A percentile compares a stretch with the other conserved stretches of the same genome.
Evolutionary conservation across 53 echinoderm and acorn worm genomes (phyloP).

Genomic region (Arbacia lixula): DNA sequence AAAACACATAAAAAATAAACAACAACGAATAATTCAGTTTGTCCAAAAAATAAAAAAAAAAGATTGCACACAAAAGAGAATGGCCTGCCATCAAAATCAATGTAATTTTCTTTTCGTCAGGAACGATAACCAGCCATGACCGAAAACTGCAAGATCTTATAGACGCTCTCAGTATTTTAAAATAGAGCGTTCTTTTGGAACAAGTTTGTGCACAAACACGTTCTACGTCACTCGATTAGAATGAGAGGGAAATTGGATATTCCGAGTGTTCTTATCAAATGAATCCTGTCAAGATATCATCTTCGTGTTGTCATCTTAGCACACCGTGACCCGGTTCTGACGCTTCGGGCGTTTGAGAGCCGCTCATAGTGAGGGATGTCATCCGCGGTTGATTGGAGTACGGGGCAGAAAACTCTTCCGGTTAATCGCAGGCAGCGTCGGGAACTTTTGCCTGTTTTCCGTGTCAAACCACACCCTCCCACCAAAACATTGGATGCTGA

Average conservation of each 20-base stretch:
- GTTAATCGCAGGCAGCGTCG: neutral
- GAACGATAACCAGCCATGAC: neutral
- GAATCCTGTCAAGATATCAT: slow-evolving; percentile 8
- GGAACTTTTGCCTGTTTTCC: neutral
- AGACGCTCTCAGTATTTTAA: neutral
- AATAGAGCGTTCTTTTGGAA: neutral
- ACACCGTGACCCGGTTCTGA: neutral
- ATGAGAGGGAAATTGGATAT: neutral
- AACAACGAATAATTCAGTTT: too few relatives aligned
- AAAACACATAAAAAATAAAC: too few relatives aligned
- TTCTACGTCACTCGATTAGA: slow-evolving; percentile 12
- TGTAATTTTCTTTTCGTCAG: too few relatives aligned
- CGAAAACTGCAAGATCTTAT: neutral
- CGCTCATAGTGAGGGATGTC: too few relatives aligned
- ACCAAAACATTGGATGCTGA: too few relatives aligned
- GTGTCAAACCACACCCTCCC: neutral
- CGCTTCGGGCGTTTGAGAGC: neutral
- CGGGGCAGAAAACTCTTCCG: neutral
- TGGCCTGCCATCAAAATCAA: too few relatives aligned
- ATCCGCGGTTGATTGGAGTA: neutral
- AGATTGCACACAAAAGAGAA: too few relatives aligned
- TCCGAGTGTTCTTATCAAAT: slow-evolving; percentile 17
- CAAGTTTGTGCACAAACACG: neutral
- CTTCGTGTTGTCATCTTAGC: neutral
- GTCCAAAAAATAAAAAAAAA: too few relatives aligned